Evolutionary conservation across 2,113 vertebrate genomes (phyloP).

Genomic region (Megatriorchis doriae): DNA sequence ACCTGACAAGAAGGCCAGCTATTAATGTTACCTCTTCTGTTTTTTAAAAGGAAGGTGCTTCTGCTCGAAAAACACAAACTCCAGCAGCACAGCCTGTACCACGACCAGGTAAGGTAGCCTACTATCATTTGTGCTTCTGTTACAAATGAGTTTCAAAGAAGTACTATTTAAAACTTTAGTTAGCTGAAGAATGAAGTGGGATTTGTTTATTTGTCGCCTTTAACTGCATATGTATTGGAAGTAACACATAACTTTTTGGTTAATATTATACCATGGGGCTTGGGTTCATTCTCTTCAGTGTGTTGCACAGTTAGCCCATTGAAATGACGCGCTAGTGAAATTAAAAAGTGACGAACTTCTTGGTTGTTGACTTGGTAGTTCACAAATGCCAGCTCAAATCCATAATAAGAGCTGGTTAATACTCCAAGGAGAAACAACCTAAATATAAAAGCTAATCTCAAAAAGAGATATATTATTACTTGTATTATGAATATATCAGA

Average conservation of each 20-base stretch:
- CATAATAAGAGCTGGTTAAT: background rate
- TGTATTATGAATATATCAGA: background rate
- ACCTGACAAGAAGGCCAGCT: background rate
- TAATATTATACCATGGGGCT: background rate
- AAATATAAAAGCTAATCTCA: background rate
- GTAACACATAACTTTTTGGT: background rate
- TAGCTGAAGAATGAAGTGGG: background rate
- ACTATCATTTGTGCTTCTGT: background rate
- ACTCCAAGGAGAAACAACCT: background rate
- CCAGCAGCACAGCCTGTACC: slow-evolving; percentile 94
- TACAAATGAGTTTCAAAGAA: background rate
- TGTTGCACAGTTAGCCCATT: background rate
- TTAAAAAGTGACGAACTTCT: background rate
- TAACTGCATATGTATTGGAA: background rate
- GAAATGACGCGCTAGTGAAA: background rate
- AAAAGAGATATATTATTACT: background rate
- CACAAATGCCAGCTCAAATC: background rate
- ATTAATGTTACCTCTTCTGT: background rate
- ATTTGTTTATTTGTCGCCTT: background rate
- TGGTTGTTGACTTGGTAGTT: background rate
- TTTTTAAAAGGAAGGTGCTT: slow-evolving; percentile 90
- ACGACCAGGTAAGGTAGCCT: slow-evolving; percentile 83
- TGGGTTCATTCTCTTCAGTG: background rate
- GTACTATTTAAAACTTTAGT: background rate
- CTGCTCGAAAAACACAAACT: slow-evolving; percentile 93